Evolutionary conservation across 2,888 invertebrate species (phyloP).

Genomic region (Hyposoter didymator): DNA sequence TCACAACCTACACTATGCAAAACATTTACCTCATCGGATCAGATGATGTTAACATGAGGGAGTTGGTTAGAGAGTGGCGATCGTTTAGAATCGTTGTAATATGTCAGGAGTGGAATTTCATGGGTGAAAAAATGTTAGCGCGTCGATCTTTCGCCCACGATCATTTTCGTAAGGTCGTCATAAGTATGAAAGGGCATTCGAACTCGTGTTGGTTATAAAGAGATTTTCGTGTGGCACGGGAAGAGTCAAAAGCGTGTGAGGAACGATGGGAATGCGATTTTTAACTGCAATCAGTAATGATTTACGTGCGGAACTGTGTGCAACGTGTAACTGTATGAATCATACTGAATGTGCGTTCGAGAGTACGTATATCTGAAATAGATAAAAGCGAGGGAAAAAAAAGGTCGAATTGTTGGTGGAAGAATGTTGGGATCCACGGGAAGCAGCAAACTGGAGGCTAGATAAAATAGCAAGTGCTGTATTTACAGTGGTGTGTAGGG

Average conservation of each 20-base stretch:
- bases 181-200: not conserved
- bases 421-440: conserved; percentile 55
- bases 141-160: conserved; percentile 14
- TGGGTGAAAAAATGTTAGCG: not conserved
- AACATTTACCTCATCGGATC: conserved; percentile 14
- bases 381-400: conserved; percentile 40
- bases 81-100: not conserved
- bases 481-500: conserved; percentile 42
- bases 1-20: conserved; percentile 14
- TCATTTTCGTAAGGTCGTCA: not conserved
- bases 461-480: conserved; percentile 57
- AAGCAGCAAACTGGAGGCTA: conserved; percentile 39
- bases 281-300: conserved; percentile 17
- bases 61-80: conserved; percentile 16
- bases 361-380: conserved; percentile 57
- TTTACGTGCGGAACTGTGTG: conserved; percentile 1
- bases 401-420: conserved; percentile 53
- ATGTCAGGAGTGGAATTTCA: conserved; percentile 16
- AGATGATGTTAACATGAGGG: conserved; percentile 5
- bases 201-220: conserved; percentile 22
- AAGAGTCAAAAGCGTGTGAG: not conserved
- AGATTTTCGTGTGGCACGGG: conserved; percentile 5
- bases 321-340: conserved; percentile 13
- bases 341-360: conserved; percentile 18
- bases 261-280: conserved; percentile 13